Conservation (phyloP, 2,888 invertebrate genomes). For the Boloria selene region DNA sequence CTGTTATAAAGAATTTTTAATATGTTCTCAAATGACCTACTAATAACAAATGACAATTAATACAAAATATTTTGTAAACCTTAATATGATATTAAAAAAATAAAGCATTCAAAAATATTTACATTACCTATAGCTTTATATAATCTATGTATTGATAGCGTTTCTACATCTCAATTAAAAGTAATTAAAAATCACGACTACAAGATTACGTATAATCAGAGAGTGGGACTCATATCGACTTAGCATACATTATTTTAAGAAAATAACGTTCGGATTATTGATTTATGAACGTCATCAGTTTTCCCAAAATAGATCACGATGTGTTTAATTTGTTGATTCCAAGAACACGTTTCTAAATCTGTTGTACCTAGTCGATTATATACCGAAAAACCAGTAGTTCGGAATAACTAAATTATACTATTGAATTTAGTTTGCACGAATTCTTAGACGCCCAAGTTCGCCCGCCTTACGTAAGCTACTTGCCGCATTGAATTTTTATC, state of each 20-base stretch:
- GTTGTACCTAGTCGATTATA: constrained; percentile 20
- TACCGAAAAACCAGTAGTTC: constrained; percentile 9
- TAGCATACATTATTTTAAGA: constrained; percentile 17
- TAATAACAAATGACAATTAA: no score
- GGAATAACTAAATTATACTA: constrained; percentile 29
- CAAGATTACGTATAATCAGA: not conserved
- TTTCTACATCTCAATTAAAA: not conserved
- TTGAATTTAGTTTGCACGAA: constrained; percentile 25
- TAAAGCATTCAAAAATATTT: no score
- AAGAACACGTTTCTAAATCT: constrained; percentile 17
- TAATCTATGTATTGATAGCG: not conserved
- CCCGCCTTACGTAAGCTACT: constrained; percentile 59
- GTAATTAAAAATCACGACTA: not conserved
- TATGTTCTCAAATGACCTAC: no score
- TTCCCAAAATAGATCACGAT: constrained; percentile 12
- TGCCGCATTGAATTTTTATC: constrained; percentile 64
- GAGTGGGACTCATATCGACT: constrained; percentile 1
- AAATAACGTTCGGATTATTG: constrained; percentile 14
- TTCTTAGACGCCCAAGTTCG: constrained; percentile 30
- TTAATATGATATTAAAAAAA: no score
- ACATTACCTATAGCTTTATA: no score
- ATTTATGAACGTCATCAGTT: constrained; percentile 19
- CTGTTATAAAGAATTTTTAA: no score
- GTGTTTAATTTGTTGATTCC: constrained; percentile 25
- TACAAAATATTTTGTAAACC: no score